phyloP scores from a whole-genome alignment of 92 coral and sea anemone genomes.

The Siderastrea siderea region DNA sequence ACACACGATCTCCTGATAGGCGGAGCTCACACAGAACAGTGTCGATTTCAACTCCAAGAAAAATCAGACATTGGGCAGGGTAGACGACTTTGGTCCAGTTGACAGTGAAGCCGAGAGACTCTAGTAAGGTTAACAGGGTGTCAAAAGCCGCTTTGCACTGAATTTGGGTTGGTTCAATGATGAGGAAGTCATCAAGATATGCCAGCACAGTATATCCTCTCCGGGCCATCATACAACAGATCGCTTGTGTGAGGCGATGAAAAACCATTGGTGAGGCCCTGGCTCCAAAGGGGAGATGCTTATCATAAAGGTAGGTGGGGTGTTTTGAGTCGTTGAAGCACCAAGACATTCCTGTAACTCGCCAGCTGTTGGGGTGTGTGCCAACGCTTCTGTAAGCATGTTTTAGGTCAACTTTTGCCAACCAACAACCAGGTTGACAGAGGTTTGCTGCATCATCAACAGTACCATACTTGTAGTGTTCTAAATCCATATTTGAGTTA shows the following conservation, averaged over 20 bases:
- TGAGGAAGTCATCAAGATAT: background rate
- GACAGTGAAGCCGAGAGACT: too few species aligned
- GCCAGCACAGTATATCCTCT: background rate
- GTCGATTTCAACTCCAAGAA: slow-evolving; percentile 51
- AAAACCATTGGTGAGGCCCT: too few species aligned
- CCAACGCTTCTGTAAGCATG: background rate
- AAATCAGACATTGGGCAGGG: background rate
- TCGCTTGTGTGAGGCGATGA: slow-evolving; percentile 5
- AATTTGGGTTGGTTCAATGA: too few species aligned
- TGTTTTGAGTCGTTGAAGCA: background rate
- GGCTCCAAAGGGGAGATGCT: background rate
- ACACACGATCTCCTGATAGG: slow-evolving; percentile 50
- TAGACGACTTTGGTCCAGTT: too few species aligned
- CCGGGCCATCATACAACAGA: slow-evolving; percentile 24
- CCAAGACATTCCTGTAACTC: slow-evolving; percentile 33
- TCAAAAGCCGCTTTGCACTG: too few species aligned
- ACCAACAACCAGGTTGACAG: slow-evolving; percentile 15
- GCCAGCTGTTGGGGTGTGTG: background rate
- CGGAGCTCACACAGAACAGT: slow-evolving; percentile 42
- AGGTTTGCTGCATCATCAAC: background rate
- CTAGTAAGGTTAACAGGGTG: too few species aligned
- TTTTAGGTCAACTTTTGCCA: too few species aligned
- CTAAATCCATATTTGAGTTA: slow-evolving; percentile 48
- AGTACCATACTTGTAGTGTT: background rate
- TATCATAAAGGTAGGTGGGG: slow-evolving; percentile 15